These are phyloP conservation scores for Keiferia lycopersicella DNA, from an alignment of 2,888 invertebrate species.

Conservation along the genomic window DNA sequence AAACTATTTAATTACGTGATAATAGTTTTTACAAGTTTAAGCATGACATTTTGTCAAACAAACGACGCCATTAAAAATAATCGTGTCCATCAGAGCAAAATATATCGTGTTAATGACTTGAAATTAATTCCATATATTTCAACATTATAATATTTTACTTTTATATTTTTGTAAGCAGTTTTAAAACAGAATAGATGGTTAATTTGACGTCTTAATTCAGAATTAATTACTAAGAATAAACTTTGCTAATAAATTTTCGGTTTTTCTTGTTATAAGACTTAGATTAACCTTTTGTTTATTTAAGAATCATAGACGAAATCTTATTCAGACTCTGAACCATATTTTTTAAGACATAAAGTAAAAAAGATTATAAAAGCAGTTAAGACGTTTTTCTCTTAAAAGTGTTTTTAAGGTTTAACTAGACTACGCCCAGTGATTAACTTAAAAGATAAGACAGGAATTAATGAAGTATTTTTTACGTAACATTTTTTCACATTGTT, in stretches of 20 bases:
- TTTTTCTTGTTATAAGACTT: slow-evolving; percentile 60
- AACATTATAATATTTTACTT: slow-evolving; percentile 15
- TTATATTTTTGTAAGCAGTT: neutral
- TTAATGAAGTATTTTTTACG: slow-evolving; percentile 75
- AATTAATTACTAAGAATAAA: slow-evolving; percentile 67
- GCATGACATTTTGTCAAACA: slow-evolving; percentile 14
- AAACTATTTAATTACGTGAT: slow-evolving; percentile 3
- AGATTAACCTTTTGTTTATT: slow-evolving; percentile 35
- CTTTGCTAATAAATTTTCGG: slow-evolving; percentile 62
- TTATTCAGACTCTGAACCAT: slow-evolving; percentile 19
- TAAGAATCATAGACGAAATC: slow-evolving; percentile 31
- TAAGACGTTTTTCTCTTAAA: slow-evolving; percentile 21
- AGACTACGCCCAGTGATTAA: slow-evolving; percentile 74
- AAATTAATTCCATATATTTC: neutral
- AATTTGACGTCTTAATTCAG: slow-evolving; percentile 62
- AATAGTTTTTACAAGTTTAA: slow-evolving; percentile 18
- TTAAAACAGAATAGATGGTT: slow-evolving; percentile 38
- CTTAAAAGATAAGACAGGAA: slow-evolving; percentile 67
- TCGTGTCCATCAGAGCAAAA: slow-evolving; percentile 24
- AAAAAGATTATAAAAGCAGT: neutral
- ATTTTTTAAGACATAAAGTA: neutral
- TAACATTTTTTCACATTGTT: slow-evolving; percentile 72
- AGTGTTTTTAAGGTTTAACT: slow-evolving; percentile 51
- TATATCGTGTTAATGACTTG: slow-evolving; percentile 18
- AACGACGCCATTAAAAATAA: slow-evolving; percentile 31